phyloP scores from a whole-genome alignment of 53 echinoderm and acorn worm species.

The Zoroaster sp. region DNA sequence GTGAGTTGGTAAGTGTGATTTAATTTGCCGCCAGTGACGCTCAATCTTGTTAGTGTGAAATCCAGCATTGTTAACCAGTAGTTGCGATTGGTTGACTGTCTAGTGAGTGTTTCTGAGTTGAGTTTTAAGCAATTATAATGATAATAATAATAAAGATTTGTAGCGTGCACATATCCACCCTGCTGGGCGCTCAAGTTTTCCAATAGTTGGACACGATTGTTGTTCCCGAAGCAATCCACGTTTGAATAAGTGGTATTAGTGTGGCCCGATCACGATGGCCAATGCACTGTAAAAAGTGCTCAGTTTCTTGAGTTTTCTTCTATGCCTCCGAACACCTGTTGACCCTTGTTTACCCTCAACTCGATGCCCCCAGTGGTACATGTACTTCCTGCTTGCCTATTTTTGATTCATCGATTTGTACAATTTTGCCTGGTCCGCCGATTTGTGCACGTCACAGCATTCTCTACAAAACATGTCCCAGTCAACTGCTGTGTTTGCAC shows the following conservation, averaged over 20 bases:
- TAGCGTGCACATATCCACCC: not conserved
- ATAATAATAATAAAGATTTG: too few species aligned
- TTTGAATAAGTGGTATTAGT: slow-evolving; percentile 30
- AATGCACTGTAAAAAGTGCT: slow-evolving; percentile 48
- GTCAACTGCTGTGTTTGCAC: not conserved
- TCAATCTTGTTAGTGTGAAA: slow-evolving; percentile 9
- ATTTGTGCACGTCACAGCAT: not conserved
- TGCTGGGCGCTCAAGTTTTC: slow-evolving; percentile 11
- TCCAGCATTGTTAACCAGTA: not conserved
- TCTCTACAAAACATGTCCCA: not conserved
- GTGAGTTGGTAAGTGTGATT: not conserved
- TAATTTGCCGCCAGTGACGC: not conserved
- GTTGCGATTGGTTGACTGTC: slow-evolving; percentile 54
- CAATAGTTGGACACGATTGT: slow-evolving; percentile 36
- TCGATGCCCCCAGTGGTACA: not conserved
- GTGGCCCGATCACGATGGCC: slow-evolving; percentile 8
- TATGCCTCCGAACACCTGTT: slow-evolving; percentile 59
- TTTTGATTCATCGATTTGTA: not conserved
- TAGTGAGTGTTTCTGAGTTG: too few species aligned
- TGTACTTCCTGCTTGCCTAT: not conserved
- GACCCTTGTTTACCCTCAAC: slow-evolving; percentile 57
- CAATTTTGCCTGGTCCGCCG: not conserved
- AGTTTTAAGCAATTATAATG: too few species aligned
- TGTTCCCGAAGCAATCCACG: slow-evolving; percentile 28
- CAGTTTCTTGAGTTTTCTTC: slow-evolving; percentile 38